phyloP scores from a whole-genome alignment of 2,888 invertebrate genomes.

The Euproctis similis region DNA sequence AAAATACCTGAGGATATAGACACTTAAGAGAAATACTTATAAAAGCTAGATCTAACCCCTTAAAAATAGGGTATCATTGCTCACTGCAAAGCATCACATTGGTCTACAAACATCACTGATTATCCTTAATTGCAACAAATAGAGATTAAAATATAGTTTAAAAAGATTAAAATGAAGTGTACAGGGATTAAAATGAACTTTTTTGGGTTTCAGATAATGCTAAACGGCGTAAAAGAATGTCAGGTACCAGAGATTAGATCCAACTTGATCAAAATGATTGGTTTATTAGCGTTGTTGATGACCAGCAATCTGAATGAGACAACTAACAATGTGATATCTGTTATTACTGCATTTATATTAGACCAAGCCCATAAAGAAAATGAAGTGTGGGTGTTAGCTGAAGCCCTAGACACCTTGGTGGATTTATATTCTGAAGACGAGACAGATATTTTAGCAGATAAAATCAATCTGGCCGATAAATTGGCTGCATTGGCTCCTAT shows the following conservation, averaged over 20 bases:
- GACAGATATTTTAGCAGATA: conserved; percentile 78
- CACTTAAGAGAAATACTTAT: too few species aligned
- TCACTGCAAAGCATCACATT: too few species aligned
- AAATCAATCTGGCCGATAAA: conserved; percentile 79
- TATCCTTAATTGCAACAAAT: too few species aligned
- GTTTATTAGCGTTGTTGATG: conserved; percentile 70
- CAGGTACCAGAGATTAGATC: conserved; percentile 73
- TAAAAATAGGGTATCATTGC: too few species aligned
- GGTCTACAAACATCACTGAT: too few species aligned
- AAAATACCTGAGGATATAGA: too few species aligned
- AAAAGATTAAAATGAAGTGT: too few species aligned
- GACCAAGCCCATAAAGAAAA: conserved; percentile 77
- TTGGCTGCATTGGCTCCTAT: conserved; percentile 74
- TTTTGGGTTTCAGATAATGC: conserved; percentile 64
- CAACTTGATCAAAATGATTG: conserved; percentile 76
- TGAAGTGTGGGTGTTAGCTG: conserved; percentile 83
- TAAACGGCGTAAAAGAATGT: conserved; percentile 70
- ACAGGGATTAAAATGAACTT: too few species aligned
- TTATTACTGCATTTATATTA: conserved; percentile 77
- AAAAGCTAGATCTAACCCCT: too few species aligned
- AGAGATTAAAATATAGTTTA: too few species aligned
- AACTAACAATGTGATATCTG: conserved; percentile 48
- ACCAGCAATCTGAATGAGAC: conserved; percentile 52
- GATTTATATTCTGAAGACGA: conserved; percentile 87
- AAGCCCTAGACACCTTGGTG: conserved; percentile 83